Evolutionary conservation across 2,113 vertebrate species (phyloP).

Genomic region (Pelusios castaneus): DNA sequence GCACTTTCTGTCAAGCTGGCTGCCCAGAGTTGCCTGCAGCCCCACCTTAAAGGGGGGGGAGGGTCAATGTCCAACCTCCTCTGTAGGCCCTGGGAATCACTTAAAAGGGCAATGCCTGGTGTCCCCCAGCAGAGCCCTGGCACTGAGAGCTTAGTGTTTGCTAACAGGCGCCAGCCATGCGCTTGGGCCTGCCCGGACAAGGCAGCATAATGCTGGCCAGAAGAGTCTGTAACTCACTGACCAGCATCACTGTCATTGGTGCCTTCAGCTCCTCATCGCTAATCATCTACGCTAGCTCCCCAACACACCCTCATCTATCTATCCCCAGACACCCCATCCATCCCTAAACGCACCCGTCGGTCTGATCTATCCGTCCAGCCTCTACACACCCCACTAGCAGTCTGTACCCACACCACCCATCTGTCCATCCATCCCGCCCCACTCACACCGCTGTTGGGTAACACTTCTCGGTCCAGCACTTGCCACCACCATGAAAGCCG

Average conservation of each 20-base stretch:
- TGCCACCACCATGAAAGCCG: no score
- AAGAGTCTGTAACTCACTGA: background rate
- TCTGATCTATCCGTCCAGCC: background rate
- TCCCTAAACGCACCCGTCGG: no score
- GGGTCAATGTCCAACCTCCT: background rate
- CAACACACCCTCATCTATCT: no score
- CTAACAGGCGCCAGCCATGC: background rate
- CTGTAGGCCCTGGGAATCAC: background rate
- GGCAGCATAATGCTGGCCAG: background rate
- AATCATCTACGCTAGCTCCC: no score
- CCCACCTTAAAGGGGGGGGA: background rate
- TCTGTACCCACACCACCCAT: no score
- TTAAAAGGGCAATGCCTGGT: background rate
- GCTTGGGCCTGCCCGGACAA: background rate
- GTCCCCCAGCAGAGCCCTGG: background rate
- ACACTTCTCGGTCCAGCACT: no score
- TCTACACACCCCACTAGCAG: no score
- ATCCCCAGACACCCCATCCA: no score
- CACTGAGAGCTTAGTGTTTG: background rate
- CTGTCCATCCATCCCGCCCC: no score
- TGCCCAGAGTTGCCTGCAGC: background rate
- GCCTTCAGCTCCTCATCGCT: no score
- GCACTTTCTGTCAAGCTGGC: background rate
- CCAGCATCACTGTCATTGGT: background rate
- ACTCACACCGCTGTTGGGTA: no score